These are phyloP conservation scores for Rotaria macrura DNA, from an alignment of 2,888 invertebrate species.

Conservation along the genomic window DNA sequence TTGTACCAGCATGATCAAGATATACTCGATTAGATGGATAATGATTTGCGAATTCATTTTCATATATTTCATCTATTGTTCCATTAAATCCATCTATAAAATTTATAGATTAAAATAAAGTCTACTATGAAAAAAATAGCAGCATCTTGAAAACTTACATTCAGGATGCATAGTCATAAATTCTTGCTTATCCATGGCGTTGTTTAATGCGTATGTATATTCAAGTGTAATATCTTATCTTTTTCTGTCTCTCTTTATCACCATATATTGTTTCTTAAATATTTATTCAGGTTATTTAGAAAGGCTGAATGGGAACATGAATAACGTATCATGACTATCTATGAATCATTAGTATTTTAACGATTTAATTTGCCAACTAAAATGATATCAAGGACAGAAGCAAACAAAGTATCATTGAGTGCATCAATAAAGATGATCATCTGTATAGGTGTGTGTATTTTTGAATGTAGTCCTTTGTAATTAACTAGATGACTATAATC, in stretches of 20 bases:
- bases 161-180: background rate
- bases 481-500: too few species aligned
- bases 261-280: background rate
- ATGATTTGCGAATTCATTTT: constrained; percentile 20
- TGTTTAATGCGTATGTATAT: background rate
- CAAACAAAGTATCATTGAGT: too few species aligned
- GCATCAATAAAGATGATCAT: too few species aligned
- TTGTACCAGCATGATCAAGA: constrained; percentile 77
- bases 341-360: background rate
- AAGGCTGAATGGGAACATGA: background rate
- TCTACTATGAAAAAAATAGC: background rate
- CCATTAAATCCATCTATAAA: background rate
- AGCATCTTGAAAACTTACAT: background rate
- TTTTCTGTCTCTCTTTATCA: background rate
- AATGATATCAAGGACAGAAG: too few species aligned
- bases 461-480: too few species aligned
- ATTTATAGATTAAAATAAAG: background rate
- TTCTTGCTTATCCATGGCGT: background rate
- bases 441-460: too few species aligned
- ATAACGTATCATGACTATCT: background rate
- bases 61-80: background rate
- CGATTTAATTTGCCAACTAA: background rate
- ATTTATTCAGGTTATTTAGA: background rate
- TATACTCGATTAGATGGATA: constrained; percentile 51
- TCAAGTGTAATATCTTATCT: background rate